Percentiles rank a stretch among this genome's conserved stretches.
Conservation (phyloP, 2,113 vertebrate species). For the Hemibagrus wyckioides region DNA sequence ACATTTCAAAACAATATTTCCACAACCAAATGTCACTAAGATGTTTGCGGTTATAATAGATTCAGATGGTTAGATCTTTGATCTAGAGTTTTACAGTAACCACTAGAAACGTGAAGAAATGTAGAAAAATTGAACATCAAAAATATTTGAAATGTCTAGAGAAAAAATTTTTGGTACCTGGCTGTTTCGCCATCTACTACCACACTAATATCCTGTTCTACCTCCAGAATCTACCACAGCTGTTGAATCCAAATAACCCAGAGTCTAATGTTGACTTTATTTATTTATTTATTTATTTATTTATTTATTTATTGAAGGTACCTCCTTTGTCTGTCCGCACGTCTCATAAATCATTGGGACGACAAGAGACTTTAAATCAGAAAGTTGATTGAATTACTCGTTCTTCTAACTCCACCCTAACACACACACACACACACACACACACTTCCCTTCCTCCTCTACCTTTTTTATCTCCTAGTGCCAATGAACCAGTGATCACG, state of each 20-base stretch:
- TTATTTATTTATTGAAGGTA: background rate
- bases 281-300: background rate
- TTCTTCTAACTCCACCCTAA: background rate
- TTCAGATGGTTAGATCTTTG: background rate
- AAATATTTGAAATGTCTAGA: background rate
- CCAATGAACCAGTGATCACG: conserved; percentile 57
- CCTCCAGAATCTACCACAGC: background rate
- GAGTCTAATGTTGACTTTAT: background rate
- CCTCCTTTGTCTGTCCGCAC: conserved; percentile 7
- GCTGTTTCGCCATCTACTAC: background rate
- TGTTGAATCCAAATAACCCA: background rate
- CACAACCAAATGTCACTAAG: too few relatives aligned
- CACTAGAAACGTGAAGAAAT: background rate
- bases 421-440: conserved; percentile 6
- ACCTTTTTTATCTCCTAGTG: conserved; percentile 47
- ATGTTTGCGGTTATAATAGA: background rate
- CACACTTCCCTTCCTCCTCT: conserved; percentile 32
- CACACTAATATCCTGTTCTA: background rate
- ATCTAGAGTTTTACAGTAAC: background rate
- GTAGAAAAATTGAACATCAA: background rate
- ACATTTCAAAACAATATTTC: too few relatives aligned
- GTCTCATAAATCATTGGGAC: conserved; percentile 49
- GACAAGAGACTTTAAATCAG: conserved; percentile 50
- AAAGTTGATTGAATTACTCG: conserved; percentile 52
- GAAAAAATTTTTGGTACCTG: background rate